Percentiles rank a stretch among this genome's conserved stretches.
Conservation (phyloP, 2,113 vertebrate genomes). For the Herpetotheres cachinnans region DNA sequence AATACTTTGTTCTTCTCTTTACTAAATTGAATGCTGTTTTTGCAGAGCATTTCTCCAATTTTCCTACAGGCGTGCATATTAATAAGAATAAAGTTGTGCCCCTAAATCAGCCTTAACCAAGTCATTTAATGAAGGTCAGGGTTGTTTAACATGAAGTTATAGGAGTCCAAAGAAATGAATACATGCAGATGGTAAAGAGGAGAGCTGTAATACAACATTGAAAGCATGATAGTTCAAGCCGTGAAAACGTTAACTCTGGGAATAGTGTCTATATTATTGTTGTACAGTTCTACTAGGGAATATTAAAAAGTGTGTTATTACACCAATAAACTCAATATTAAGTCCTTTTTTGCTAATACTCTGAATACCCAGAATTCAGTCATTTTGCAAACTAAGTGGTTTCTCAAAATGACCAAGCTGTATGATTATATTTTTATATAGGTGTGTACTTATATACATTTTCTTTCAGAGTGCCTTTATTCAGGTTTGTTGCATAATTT, state of each 20-base stretch:
- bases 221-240: neutral
- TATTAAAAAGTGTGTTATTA: neutral
- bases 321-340: neutral
- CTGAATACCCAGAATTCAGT: neutral
- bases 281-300: neutral
- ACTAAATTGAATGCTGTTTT: conserved; percentile 46
- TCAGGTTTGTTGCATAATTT: neutral
- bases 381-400: neutral
- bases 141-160: conserved; percentile 4
- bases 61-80: conserved; percentile 23
- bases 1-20: conserved; percentile 55
- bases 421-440: conserved; percentile 5
- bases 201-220: neutral
- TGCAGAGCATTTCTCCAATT: conserved; percentile 35
- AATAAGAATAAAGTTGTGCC: conserved; percentile 36
- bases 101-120: conserved; percentile 43
- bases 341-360: neutral
- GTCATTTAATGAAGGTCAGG: conserved; percentile 25
- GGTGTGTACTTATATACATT: neutral
- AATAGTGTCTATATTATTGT: neutral
- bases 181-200: neutral
- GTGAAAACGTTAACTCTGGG: neutral
- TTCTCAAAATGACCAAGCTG: neutral
- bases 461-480: neutral
- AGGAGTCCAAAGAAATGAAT: neutral